These are phyloP conservation scores for Coboldia fuscipes DNA, from an alignment of 1,140 invertebrate species.

Conservation along the genomic window DNA sequence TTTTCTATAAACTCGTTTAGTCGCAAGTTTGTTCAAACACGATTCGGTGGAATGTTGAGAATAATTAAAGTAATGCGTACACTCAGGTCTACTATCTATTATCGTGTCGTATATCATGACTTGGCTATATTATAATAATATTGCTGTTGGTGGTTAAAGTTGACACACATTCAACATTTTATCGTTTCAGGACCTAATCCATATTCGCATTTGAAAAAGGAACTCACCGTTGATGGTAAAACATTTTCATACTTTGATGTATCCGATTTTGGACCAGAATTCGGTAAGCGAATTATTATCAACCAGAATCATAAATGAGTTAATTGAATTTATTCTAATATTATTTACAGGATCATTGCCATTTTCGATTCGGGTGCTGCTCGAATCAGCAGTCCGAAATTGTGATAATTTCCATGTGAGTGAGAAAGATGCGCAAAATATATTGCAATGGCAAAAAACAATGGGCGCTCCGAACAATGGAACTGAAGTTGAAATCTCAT, in stretches of 20 bases:
- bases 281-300: constrained; percentile 35
- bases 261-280: constrained; percentile 38
- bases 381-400: constrained; percentile 89
- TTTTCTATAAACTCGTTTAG: too few relatives aligned
- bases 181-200: constrained; percentile 39
- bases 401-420: constrained; percentile 88
- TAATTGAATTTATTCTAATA: neutral
- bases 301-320: constrained; percentile 1
- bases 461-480: constrained; percentile 28
- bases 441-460: constrained; percentile 76
- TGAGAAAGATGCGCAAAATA: constrained; percentile 69
- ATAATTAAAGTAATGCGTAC: too few relatives aligned
- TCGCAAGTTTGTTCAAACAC: too few relatives aligned
- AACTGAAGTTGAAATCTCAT: constrained; percentile 76
- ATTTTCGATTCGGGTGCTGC: constrained; percentile 76
- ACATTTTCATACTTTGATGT: constrained; percentile 59
- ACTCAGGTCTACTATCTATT: too few relatives aligned
- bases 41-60: too few relatives aligned
- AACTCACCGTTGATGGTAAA: constrained; percentile 36
- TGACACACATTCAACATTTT: constrained; percentile 4
- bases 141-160: too few relatives aligned
- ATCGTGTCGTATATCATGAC: too few relatives aligned
- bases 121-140: too few relatives aligned
- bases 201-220: constrained; percentile 42
- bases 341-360: constrained; percentile 44